Conservation (phyloP, 2,888 invertebrate species). For the Endomychus coccineus region DNA sequence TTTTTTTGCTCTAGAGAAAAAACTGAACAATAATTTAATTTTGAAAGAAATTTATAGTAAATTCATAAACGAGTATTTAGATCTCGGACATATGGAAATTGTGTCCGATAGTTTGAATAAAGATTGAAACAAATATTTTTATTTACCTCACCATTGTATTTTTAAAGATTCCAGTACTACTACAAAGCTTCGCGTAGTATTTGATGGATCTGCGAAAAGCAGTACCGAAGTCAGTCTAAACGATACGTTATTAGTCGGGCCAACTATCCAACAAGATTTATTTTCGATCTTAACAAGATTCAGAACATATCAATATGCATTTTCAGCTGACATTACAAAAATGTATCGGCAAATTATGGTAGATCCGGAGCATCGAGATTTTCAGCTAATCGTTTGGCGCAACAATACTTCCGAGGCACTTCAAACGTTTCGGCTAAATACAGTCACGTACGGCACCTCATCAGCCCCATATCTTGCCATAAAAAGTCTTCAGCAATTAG, state of each 20-base stretch:
- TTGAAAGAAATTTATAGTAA: background rate
- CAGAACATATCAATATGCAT: slow-evolving; percentile 25
- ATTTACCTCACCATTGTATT: slow-evolving; percentile 37
- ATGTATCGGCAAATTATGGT: slow-evolving; percentile 34
- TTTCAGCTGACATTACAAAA: slow-evolving; percentile 36
- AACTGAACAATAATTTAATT: background rate
- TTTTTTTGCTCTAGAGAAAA: too few relatives aligned
- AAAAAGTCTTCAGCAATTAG: slow-evolving; percentile 25
- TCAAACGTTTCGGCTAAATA: slow-evolving; percentile 21
- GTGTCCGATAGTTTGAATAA: background rate
- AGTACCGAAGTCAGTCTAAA: slow-evolving; percentile 23
- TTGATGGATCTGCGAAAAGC: too few relatives aligned
- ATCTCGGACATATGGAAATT: slow-evolving; percentile 2
- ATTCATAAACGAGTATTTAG: slow-evolving; percentile 4
- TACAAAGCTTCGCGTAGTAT: slow-evolving; percentile 32
- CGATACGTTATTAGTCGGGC: slow-evolving; percentile 35
- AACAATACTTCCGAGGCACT: slow-evolving; percentile 16
- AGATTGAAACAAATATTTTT: slow-evolving; percentile 21
- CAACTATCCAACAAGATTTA: slow-evolving; percentile 31
- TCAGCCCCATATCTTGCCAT: slow-evolving; percentile 29
- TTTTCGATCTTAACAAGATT: slow-evolving; percentile 30
- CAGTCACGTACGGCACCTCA: slow-evolving; percentile 33
- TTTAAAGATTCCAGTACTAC: slow-evolving; percentile 24
- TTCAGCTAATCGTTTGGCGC: slow-evolving; percentile 36
- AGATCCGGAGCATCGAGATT: slow-evolving; percentile 23